phyloP scores from a whole-genome alignment of 2,797 vertebrate genomes.

The Lindbergichthys nudifrons region DNA sequence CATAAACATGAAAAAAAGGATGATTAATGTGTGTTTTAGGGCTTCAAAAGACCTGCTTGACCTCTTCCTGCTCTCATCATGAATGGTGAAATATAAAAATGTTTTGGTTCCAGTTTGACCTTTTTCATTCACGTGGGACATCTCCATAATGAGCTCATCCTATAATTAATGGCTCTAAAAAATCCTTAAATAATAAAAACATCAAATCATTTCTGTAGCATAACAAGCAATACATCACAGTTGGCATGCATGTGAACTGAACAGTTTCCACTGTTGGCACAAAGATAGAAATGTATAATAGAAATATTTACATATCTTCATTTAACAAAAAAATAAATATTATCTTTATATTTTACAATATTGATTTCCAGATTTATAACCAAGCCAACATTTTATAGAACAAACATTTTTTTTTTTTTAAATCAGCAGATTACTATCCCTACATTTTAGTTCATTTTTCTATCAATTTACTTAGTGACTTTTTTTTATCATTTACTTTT shows the following conservation, averaged over 20 bases:
- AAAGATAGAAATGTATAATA: not conserved
- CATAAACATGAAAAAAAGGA: constrained; percentile 32
- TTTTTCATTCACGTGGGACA: constrained; percentile 24
- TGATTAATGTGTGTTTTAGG: constrained; percentile 53
- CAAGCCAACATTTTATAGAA: too few relatives aligned
- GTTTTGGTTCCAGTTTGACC: constrained; percentile 25
- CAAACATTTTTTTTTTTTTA: too few relatives aligned
- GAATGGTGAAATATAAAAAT: constrained; percentile 29
- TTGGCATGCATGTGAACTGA: not conserved
- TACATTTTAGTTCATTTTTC: not conserved
- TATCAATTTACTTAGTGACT: not conserved
- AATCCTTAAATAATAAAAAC: constrained; percentile 26
- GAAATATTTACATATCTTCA: constrained; percentile 2
- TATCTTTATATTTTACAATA: not conserved
- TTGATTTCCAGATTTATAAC: not conserved
- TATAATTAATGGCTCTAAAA: constrained; percentile 40
- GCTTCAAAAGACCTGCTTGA: not conserved
- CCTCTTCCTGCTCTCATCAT: constrained; percentile 12
- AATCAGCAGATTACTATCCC: too few relatives aligned
- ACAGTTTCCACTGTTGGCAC: constrained; percentile 19
- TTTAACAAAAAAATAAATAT: not conserved
- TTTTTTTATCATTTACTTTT: not conserved
- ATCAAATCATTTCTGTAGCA: constrained; percentile 15
- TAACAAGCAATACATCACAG: constrained; percentile 1
- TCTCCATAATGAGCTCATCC: constrained; percentile 14